Evolutionary conservation across 2,113 vertebrate genomes (phyloP).

Genomic region (Tricholaema leucomelas): DNA sequence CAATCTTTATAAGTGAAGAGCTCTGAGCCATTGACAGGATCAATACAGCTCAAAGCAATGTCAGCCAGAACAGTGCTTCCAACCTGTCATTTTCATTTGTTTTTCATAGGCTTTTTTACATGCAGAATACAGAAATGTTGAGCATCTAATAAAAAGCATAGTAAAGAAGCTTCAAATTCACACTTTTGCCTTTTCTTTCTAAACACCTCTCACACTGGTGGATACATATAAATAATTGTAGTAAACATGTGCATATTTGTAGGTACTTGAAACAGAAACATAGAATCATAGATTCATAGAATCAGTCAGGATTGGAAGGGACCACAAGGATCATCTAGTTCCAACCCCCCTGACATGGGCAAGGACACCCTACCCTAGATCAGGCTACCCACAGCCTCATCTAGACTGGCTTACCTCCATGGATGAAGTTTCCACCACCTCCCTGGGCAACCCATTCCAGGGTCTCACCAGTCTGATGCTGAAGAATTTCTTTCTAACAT

Average conservation of each 20-base stretch:
- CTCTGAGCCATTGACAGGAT: background rate
- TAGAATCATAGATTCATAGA: too few relatives aligned
- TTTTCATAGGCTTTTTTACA: background rate
- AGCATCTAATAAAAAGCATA: background rate
- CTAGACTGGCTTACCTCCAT: too few relatives aligned
- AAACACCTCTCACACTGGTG: background rate
- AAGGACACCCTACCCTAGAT: too few relatives aligned
- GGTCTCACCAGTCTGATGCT: too few relatives aligned
- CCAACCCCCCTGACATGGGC: too few relatives aligned
- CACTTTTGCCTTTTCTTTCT: background rate
- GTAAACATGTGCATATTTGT: background rate
- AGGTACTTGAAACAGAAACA: background rate
- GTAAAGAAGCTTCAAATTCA: background rate
- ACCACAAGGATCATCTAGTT: too few relatives aligned
- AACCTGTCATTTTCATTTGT: background rate
- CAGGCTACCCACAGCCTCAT: too few relatives aligned
- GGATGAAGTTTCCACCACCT: too few relatives aligned
- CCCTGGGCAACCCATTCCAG: too few relatives aligned
- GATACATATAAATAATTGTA: background rate
- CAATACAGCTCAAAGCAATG: background rate
- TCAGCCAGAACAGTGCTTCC: background rate
- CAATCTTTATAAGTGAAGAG: background rate
- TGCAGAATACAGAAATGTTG: background rate
- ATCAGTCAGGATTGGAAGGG: too few relatives aligned
- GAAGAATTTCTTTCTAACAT: too few relatives aligned